These are phyloP conservation scores for Peromyscus californicus DNA, from an alignment of 2,113 vertebrate species.

Conservation along the genomic window DNA sequence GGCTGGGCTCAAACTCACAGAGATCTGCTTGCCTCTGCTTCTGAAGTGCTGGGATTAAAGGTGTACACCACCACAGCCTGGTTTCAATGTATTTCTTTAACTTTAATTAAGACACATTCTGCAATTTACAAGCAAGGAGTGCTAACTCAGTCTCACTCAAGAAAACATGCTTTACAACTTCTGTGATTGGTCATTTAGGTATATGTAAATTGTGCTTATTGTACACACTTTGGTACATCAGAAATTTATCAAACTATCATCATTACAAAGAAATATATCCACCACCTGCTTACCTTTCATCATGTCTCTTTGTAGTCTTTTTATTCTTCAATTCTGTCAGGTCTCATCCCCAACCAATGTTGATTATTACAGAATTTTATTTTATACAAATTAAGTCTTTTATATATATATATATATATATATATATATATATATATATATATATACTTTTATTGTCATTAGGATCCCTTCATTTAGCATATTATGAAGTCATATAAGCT, in stretches of 20 bases:
- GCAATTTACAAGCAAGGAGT: constrained; percentile 7
- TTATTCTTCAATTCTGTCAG: not conserved
- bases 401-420: not conserved
- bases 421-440: not conserved
- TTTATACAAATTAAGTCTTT: not conserved
- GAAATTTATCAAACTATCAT: not conserved
- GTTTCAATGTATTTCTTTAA: not conserved
- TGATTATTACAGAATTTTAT: constrained; percentile 22
- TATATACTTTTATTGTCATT: not conserved
- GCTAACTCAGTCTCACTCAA: not conserved
- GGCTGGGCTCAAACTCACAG: not conserved
- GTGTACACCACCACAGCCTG: too few species aligned
- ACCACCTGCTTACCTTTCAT: not conserved
- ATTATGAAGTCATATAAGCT: not conserved
- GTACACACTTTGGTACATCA: not conserved
- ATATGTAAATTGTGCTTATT: not conserved
- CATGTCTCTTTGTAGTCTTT: not conserved
- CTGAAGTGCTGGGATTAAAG: too few species aligned
- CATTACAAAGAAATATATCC: not conserved
- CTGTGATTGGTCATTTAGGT: not conserved
- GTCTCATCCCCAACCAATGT: not conserved
- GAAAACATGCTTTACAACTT: constrained; percentile 18
- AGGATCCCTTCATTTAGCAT: not conserved
- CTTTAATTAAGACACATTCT: not conserved
- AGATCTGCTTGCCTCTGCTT: not conserved